Conservation (phyloP, 1,140 invertebrate genomes). For the Drosophila guanche region DNA sequence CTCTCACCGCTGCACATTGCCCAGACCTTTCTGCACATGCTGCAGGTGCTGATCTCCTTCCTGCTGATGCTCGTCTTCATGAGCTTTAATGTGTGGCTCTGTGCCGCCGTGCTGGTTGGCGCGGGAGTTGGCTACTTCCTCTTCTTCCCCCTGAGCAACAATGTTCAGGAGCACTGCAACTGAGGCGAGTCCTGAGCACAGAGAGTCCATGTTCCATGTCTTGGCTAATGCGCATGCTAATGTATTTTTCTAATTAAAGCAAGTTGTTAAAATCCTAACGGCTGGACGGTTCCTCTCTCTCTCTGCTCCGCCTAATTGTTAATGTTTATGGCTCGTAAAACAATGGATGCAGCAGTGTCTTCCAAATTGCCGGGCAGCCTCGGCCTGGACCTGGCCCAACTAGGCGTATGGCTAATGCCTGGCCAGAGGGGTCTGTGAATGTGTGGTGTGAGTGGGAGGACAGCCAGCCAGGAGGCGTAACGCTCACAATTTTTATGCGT, state of each 20-base stretch:
- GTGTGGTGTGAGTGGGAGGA: slow-evolving; percentile 7
- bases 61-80: slow-evolving; percentile 98
- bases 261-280: slow-evolving; percentile 68
- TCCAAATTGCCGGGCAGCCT: slow-evolving; percentile 21
- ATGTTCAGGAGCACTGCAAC: slow-evolving; percentile 61
- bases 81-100: slow-evolving; percentile 91
- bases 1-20: slow-evolving; percentile 86
- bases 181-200: slow-evolving; percentile 8
- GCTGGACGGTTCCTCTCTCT: slow-evolving; percentile 4
- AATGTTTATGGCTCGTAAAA: slow-evolving; percentile 78
- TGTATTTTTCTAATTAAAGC: slow-evolving; percentile 79
- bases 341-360: slow-evolving; percentile 66
- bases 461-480: slow-evolving; percentile 10
- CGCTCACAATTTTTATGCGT: slow-evolving; percentile 35
- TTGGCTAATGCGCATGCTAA: slow-evolving; percentile 43
- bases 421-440: neutral
- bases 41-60: slow-evolving; percentile 96
- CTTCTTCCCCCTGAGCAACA: slow-evolving; percentile 86
- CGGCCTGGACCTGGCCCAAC: slow-evolving; percentile 8
- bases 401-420: slow-evolving; percentile 38
- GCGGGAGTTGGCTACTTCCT: slow-evolving; percentile 95
- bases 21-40: slow-evolving; percentile 94
- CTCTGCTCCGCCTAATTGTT: slow-evolving; percentile 63
- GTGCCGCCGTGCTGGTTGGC: slow-evolving; percentile 93
- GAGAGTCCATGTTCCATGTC: neutral